Conservation (phyloP, 23 tunicate genomes). For the Styela clava region DNA sequence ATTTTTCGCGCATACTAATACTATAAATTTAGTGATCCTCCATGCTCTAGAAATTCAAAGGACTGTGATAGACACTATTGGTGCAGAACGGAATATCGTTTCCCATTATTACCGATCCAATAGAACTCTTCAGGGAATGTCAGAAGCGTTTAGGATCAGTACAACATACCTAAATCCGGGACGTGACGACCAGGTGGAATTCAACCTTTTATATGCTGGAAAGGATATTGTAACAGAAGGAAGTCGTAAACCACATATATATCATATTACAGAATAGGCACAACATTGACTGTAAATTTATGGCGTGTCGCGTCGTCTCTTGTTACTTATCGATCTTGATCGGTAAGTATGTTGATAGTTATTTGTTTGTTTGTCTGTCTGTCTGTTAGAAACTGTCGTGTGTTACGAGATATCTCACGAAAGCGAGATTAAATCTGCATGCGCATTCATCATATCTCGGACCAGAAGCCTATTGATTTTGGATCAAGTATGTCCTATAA, state of each 20-base stretch:
- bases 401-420: too few relatives aligned
- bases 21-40: conserved; percentile 19
- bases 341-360: too few relatives aligned
- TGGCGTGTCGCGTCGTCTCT: conserved; percentile 21
- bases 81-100: conserved; percentile 24
- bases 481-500: too few relatives aligned
- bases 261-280: conserved; percentile 8
- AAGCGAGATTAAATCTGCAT: too few relatives aligned
- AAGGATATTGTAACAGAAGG: conserved; percentile 30
- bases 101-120: conserved; percentile 36
- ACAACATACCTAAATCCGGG: conserved; percentile 32
- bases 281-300: conserved; percentile 2
- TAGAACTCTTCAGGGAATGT: conserved; percentile 7
- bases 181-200: conserved; percentile 62
- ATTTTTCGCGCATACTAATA: conserved; percentile 17
- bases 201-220: conserved; percentile 52
- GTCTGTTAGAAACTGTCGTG: too few relatives aligned
- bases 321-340: too few relatives aligned
- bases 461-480: too few relatives aligned
- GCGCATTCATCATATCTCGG: too few relatives aligned
- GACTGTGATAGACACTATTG: conserved; percentile 28
- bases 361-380: too few relatives aligned
- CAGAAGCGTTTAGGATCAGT: conserved; percentile 20
- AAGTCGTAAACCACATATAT: conserved; percentile 6
- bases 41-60: conserved; percentile 23